Evolutionary conservation across 2,113 vertebrate genomes (phyloP).

Genomic region (Apteryx mantelli): DNA sequence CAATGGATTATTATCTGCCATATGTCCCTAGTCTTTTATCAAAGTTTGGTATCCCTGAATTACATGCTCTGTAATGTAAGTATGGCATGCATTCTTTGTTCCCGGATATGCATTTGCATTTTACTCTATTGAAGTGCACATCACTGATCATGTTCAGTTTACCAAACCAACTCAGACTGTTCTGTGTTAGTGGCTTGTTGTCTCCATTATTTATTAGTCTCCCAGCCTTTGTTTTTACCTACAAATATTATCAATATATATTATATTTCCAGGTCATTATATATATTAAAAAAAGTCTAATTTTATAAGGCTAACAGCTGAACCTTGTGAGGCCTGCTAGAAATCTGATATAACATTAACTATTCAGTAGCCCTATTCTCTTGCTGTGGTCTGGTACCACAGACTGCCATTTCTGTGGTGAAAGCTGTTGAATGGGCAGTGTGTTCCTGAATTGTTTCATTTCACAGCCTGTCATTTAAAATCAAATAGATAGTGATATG

Average conservation of each 20-base stretch:
- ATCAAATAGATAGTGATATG: neutral
- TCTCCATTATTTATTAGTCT: neutral
- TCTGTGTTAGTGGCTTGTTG: neutral
- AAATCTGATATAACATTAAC: neutral
- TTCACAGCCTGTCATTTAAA: neutral
- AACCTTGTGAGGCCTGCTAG: neutral
- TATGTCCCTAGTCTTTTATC: neutral
- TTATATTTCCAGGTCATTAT: neutral
- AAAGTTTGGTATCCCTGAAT: neutral
- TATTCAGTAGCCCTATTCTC: neutral
- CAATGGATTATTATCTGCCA: neutral
- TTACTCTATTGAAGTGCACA: neutral
- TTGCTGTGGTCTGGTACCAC: neutral
- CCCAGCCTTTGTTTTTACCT: neutral
- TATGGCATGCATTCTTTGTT: neutral
- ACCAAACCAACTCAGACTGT: neutral
- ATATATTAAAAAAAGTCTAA: too few species aligned
- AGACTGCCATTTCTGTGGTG: neutral
- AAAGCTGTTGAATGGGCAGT: neutral
- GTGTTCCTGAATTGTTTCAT: neutral
- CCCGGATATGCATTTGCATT: neutral
- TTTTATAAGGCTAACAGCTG: neutral
- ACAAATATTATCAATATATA: neutral
- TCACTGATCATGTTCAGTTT: neutral
- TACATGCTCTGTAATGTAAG: neutral